phyloP scores from a whole-genome alignment of 2,113 vertebrate species.

The Saccopteryx leptura region DNA sequence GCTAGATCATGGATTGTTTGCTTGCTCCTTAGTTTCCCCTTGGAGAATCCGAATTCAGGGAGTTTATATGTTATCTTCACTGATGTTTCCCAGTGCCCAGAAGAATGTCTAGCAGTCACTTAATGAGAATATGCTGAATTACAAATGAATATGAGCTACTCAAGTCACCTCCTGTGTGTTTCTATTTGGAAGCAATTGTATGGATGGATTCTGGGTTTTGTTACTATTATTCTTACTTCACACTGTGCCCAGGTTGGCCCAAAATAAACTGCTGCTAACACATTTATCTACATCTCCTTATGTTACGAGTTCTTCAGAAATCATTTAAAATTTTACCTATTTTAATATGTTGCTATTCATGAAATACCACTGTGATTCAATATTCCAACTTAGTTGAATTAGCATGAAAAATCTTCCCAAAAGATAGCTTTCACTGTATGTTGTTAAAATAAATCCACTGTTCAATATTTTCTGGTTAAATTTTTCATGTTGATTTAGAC shows the following conservation, averaged over 20 bases:
- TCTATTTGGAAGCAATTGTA: neutral
- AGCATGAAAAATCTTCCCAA: constrained; percentile 6
- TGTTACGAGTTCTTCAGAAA: constrained; percentile 75
- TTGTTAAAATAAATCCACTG: neutral
- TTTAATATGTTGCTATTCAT: constrained; percentile 69
- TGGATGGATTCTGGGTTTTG: neutral
- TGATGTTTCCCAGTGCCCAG: neutral
- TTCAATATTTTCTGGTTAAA: neutral
- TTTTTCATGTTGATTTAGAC: neutral
- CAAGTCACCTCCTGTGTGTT: neutral
- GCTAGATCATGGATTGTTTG: neutral
- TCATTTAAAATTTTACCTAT: constrained; percentile 76
- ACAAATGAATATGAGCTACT: neutral
- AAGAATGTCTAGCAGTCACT: neutral
- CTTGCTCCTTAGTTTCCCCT: neutral
- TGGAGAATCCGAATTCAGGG: neutral
- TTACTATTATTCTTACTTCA: neutral
- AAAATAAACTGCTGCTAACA: neutral
- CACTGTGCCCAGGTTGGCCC: neutral
- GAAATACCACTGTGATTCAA: constrained; percentile 59
- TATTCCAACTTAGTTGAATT: constrained; percentile 44
- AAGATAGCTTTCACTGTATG: neutral
- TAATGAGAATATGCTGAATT: neutral
- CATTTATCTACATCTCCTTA: constrained; percentile 50
- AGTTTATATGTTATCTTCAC: neutral